Conservation (phyloP, 35 echinoderm and acorn worm species). For the Lytechinus variegatus region DNA sequence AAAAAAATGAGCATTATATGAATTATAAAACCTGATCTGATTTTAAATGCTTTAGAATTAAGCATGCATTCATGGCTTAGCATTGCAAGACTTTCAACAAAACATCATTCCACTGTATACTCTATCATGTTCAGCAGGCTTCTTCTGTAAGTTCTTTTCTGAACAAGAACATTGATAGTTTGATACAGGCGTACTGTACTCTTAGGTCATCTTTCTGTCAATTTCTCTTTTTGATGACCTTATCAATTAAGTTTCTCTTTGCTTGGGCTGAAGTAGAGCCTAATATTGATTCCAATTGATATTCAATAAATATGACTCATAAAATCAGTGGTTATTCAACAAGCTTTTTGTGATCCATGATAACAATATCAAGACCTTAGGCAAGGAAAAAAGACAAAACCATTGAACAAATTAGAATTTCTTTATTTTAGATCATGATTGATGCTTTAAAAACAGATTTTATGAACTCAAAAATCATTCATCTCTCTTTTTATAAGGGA, state of each 20-base stretch:
- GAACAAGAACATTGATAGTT: too few relatives aligned
- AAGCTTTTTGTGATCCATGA: constrained; percentile 11
- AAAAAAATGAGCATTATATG: too few relatives aligned
- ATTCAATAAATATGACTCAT: neutral
- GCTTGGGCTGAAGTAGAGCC: neutral
- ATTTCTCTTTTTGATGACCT: too few relatives aligned
- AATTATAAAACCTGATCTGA: too few relatives aligned
- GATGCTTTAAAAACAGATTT: neutral
- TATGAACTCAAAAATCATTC: neutral
- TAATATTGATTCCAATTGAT: neutral
- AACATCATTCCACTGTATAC: too few relatives aligned
- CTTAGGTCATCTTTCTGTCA: too few relatives aligned
- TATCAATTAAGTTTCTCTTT: neutral
- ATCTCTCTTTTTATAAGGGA: neutral
- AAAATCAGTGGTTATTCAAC: neutral
- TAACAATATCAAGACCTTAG: neutral
- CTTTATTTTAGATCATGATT: neutral
- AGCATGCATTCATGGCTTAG: too few relatives aligned
- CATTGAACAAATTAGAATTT: neutral
- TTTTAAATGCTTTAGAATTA: too few relatives aligned
- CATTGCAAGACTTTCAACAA: too few relatives aligned
- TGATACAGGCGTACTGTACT: too few relatives aligned
- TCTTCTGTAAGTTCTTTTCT: too few relatives aligned
- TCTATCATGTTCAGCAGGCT: too few relatives aligned
- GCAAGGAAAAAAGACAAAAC: neutral